Base-by-base conservation (phyloP, 2,113 vertebrate genomes). In the Poeciliopsis retropinna region DNA sequence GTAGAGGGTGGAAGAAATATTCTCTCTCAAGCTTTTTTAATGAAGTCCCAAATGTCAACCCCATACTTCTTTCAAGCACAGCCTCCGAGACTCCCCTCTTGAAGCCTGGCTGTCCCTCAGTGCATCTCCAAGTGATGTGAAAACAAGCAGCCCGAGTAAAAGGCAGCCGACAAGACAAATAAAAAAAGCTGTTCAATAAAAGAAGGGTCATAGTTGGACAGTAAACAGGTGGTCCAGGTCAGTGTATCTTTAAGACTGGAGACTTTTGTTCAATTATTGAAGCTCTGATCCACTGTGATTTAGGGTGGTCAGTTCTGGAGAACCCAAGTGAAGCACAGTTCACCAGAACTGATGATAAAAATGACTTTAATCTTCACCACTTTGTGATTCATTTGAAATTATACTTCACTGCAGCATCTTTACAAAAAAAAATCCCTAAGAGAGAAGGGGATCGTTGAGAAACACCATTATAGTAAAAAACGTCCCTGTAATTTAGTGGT, bases 31-130 rank as follows among this genome's bases (percentile, higher is more conserved):
- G 87, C 81, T 78, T 75, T 92, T 93, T 93, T 94, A 95, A 94
- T 93, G 93, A 95, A 93, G 90, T 94, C 93, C 94, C 93, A 90
- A 89, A 92, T 89, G 93, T 88, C 91, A 85, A 85, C 81, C 83
- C 88, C 79, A 66, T 79, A 73, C 65, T 83, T 89, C 77, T 89
- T 87, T 92, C 85, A 86, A 90, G 73, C 85, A 79, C 67, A 76
- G 88, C 89, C 80, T 79, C 72, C 28, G 32, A 87, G 78, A 83
- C 89, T 81, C 60, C 79, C 75, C 74, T 78, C 74, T 30, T 83
- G 82, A 87, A 86, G 86, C 54, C 66, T 22, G 68, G 67, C 83
- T 81, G 79, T 89, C 90, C 83, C 89, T 84, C 71, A 83, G 72
- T 67, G 83, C 30, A 27, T 81, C 82, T 88, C 79, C 75, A 80